Conservation (phyloP, 2,797 vertebrate species). For the Lacerta viridis region DNA sequence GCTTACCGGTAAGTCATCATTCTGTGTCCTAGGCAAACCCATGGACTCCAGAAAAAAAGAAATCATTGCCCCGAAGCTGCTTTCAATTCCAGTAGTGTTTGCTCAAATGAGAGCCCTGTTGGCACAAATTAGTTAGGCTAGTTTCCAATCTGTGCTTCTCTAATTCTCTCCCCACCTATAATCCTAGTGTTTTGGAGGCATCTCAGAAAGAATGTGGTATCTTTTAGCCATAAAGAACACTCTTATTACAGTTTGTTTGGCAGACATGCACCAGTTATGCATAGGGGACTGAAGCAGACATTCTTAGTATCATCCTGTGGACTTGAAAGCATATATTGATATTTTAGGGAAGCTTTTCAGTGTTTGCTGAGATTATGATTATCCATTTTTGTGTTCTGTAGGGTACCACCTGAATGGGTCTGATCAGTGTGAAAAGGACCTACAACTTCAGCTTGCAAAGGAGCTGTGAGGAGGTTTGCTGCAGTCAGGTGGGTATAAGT, state of each 20-base stretch:
- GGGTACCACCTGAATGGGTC: conserved; percentile 44
- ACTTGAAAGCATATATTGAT: not conserved
- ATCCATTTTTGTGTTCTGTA: conserved; percentile 3
- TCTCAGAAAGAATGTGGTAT: conserved; percentile 13
- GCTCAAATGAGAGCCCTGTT: not conserved
- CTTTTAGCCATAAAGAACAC: conserved; percentile 1
- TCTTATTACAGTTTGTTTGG: conserved; percentile 19
- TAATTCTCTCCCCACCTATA: conserved; percentile 6
- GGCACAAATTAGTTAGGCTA: conserved; percentile 17
- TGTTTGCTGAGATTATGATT: not conserved
- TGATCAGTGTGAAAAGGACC: conserved; percentile 18
- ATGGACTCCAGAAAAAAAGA: not conserved
- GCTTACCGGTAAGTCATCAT: not conserved
- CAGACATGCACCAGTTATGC: not conserved
- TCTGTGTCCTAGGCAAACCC: not conserved
- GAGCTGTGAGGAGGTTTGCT: conserved; percentile 15
- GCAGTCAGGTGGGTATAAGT: conserved; percentile 4
- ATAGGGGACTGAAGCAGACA: not conserved
- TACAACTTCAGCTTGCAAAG: not conserved
- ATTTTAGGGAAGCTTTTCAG: not conserved
- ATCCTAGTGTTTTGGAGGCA: conserved; percentile 13
- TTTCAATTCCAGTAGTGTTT: conserved; percentile 3
- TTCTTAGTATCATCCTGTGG: not conserved
- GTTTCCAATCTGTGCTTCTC: conserved; percentile 16
- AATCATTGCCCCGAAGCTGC: not conserved